phyloP scores from a whole-genome alignment of 2,888 invertebrate species.

The Pseudanteris insignis region DNA sequence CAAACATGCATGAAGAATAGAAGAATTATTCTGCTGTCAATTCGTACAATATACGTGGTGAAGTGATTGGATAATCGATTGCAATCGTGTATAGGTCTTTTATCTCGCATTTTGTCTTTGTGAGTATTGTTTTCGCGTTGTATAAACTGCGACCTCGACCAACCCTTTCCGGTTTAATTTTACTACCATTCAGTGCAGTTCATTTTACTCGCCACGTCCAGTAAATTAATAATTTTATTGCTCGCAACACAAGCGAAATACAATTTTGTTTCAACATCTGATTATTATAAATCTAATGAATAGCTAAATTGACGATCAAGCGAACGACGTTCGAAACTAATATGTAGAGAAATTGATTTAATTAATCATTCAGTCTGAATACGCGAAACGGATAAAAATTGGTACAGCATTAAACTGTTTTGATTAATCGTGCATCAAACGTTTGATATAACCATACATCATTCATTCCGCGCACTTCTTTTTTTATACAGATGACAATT shows the following conservation, averaged over 20 bases:
- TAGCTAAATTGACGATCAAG: too few species aligned
- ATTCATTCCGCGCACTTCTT: too few species aligned
- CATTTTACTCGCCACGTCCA: conserved; percentile 12
- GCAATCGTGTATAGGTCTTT: conserved; percentile 41
- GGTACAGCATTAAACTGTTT: too few species aligned
- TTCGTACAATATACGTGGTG: conserved; percentile 45
- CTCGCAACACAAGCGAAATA: not conserved
- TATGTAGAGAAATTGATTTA: too few species aligned
- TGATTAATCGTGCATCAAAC: too few species aligned
- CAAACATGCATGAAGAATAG: conserved; percentile 41
- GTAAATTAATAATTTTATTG: conserved; percentile 31
- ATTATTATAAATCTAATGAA: too few species aligned
- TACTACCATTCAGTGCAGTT: conserved; percentile 36
- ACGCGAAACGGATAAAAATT: too few species aligned
- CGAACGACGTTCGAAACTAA: too few species aligned
- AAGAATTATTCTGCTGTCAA: conserved; percentile 46
- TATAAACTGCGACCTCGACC: conserved; percentile 51
- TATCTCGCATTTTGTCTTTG: conserved; percentile 45
- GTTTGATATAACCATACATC: too few species aligned
- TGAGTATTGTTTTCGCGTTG: conserved; percentile 34
- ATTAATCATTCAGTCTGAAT: too few species aligned
- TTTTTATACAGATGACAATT: too few species aligned
- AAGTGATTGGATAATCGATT: conserved; percentile 47
- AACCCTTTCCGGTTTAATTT: conserved; percentile 55
- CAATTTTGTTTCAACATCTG: not conserved